These are phyloP conservation scores for Andrena bucephala DNA, from an alignment of 2,888 invertebrate species.

Conservation along the genomic window DNA sequence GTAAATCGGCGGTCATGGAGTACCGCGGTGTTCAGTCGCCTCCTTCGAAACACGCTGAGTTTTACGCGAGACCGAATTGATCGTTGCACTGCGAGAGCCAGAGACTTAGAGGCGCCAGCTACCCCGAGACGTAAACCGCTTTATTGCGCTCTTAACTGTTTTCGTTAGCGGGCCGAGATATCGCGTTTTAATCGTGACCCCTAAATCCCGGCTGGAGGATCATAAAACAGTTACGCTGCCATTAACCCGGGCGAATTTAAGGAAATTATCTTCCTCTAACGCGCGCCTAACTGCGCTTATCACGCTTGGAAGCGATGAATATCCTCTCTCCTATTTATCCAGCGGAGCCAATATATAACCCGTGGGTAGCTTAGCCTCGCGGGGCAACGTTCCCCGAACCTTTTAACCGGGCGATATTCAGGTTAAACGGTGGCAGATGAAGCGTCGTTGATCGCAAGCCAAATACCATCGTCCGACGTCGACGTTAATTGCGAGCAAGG, in stretches of 20 bases:
- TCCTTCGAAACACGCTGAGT: neutral
- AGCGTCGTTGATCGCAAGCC: conserved; percentile 19
- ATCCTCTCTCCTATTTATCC: conserved; percentile 35
- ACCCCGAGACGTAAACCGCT: conserved; percentile 42
- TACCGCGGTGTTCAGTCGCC: too few species aligned
- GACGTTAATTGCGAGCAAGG: conserved; percentile 25
- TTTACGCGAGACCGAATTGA: neutral
- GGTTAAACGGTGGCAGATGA: conserved; percentile 15
- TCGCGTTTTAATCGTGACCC: conserved; percentile 52
- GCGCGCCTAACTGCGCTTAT: conserved; percentile 32
- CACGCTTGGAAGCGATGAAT: conserved; percentile 29
- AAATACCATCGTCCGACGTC: conserved; percentile 15
- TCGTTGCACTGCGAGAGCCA: neutral
- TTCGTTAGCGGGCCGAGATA: conserved; percentile 32
- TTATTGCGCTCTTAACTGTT: conserved; percentile 45
- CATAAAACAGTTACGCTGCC: conserved; percentile 53
- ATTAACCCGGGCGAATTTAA: conserved; percentile 51
- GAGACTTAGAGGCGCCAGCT: neutral
- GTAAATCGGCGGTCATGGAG: neutral
- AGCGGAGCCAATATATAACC: conserved; percentile 16
- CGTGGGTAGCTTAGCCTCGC: neutral
- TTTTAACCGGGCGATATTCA: neutral
- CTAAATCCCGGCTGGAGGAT: conserved; percentile 39
- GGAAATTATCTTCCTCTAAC: conserved; percentile 46
- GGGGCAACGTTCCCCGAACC: neutral